Evolutionary conservation across 2,797 vertebrate genomes (phyloP), one percentile per base, ranked within the genome.

Genomic region (Sebastes kiyomatsui): DNA sequence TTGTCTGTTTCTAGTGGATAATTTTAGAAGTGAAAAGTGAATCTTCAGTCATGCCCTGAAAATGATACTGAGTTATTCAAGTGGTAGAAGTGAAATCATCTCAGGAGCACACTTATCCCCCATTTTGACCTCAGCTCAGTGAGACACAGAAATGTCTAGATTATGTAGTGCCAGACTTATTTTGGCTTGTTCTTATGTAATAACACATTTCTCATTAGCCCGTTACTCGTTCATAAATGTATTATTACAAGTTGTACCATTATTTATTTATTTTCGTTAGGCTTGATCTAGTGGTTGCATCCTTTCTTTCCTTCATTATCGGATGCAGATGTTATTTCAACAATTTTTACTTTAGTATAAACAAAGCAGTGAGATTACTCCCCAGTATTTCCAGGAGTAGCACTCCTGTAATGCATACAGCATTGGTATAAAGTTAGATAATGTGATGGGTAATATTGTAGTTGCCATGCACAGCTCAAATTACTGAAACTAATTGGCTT

Each of bases 81-180:
- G 49, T 83, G 66, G 28, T 23, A 49, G 22, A 23, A 66, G 22
- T 73, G 38, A n/a, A 54, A 68, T 77, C n/a, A 32, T 77, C 28
- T 59, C 56, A 56, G 22, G 67, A 46, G 55, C 22, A 71, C 83
- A 71, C 83, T 80, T 89, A 72, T 94, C 92, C 93, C 93, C 93
- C 94, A 93, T 94, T 95, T 95, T 94, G 92, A 94, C 93, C 93
- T 93, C 91, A 75, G 88, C 84, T 85, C 84, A 82, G 74, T 66
- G 70, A 87, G 72, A 87, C 62, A 54, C 62, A 75, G 61, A 81
- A 82, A 83, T 80, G 23, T 65, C 81, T 61, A 72, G 72, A 87
- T 85, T 73, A 74, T 77, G 65, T 32, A 22, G 73, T 80, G 75
- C 74, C 58, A 82, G 38, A 64, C 61, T 42, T 62, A 67, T 83